Evolutionary conservation across 64 coral and sea anemone genomes (phyloP).

Genomic region (Pocillopora damicornis): DNA sequence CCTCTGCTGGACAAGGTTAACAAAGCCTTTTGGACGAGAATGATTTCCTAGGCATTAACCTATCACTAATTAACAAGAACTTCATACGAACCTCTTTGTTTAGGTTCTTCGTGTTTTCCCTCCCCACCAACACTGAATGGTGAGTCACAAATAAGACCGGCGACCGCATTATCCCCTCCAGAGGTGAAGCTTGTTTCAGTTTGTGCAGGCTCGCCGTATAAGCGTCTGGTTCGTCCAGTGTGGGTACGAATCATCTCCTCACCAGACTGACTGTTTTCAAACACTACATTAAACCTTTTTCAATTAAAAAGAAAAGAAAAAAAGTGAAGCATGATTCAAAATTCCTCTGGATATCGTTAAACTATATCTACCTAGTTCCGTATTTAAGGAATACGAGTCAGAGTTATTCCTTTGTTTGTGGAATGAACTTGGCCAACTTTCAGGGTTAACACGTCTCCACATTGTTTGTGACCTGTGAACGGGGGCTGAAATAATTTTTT

Average conservation of each 20-base stretch:
- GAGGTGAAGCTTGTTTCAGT: background rate
- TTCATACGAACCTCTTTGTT: slow-evolving; percentile 16
- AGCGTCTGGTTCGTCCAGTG: slow-evolving; percentile 49
- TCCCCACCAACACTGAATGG: background rate
- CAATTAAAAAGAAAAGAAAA: background rate
- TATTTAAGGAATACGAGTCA: no score
- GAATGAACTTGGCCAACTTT: no score
- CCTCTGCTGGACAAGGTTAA: background rate
- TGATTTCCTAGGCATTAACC: background rate
- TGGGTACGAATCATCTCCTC: slow-evolving; percentile 56
- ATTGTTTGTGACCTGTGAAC: no score
- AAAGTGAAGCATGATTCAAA: no score
- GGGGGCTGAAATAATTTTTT: no score
- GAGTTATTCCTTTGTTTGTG: no score
- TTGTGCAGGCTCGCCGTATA: slow-evolving; percentile 25
- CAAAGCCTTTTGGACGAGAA: background rate
- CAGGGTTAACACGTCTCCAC: no score
- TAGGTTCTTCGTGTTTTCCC: background rate
- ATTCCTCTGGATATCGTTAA: no score
- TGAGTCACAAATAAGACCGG: background rate
- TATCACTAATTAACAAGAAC: background rate
- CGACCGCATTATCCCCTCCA: background rate
- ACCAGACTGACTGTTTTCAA: slow-evolving; percentile 80
- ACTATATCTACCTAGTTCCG: no score
- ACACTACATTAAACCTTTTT: slow-evolving; percentile 75